Base-by-base conservation (phyloP, 2,113 vertebrate genomes). In the Monopterus albus region DNA sequence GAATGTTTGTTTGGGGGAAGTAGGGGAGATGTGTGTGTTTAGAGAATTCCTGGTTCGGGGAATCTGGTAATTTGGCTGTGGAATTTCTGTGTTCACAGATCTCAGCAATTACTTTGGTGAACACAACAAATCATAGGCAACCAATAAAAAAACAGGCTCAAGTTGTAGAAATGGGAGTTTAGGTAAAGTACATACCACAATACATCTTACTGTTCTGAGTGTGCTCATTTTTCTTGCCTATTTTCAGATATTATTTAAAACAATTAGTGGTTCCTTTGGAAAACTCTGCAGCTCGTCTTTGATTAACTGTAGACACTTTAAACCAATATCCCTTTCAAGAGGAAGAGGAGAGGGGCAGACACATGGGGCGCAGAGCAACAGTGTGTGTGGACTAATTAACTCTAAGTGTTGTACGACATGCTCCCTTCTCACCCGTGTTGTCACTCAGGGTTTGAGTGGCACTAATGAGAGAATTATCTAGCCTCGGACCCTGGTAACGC, bases 391-490 rank as follows among this genome's bases (percentile, higher is more conserved):
- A 87, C 87, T 91, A 91, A 91, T 92, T 91, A 91, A 89, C 88
- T 87, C 77, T 66, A 88, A 90, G 87, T 86, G 85, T 90, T 90
- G 91, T 90, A 88, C 81, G 83, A 91, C 86, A 90, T 90, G 89
- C 86, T 90, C 90, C 85, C 79, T 80, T 78, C 87, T 88, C 89
- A 91, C 86, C 88, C 87, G 68, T 64, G 81, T 88, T 91, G 91
- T 90, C 91, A 90, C 82, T 92, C 89, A 87, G 89, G 80, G 87
- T 88, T 88, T 87, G 89, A 92, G 86, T 92, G 86, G 90, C 78
- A 87, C 89, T 92, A 88, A 90, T 91, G 88, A 91, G 88, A 87
- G 88, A 90, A 90, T 91, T 90, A 90, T 91, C 90, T 89, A 64
- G 83, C 83, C 79, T 88, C 71, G 75, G 82, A 88, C 88, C 87